Base-by-base conservation (phyloP, 2,113 vertebrate genomes). In the Diphyllodes magnificus region DNA sequence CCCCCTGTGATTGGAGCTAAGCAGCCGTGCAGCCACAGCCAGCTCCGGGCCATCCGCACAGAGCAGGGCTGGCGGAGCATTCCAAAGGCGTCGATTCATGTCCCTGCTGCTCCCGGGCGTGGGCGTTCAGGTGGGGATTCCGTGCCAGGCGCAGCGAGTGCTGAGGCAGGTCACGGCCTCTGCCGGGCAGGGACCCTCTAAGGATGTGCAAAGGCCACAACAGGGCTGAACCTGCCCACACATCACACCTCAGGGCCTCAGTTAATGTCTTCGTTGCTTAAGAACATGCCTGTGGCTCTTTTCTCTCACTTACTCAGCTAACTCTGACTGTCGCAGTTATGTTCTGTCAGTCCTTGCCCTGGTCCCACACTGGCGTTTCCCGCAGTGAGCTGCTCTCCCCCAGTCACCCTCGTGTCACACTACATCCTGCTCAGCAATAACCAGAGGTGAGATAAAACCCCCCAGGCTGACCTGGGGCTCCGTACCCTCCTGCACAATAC, bases 351-450 rank as follows among this genome's bases (percentile, higher is more conserved):
- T 11, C 49, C 49, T 16, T 25, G 57, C 35, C 63, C 19, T 1
- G 76, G 39, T 42, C 23, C 39, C 76, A n/a, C n/a, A 0, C 16
- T 2, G 37, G 15, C 1, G 2, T 4, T 37, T 19, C 30, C 51
- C 9, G 12, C 15, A 11, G 23, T 0, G 7, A 64, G 88, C 72
- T 12, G 54, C 57, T 54, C 28, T 28, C 28, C 23, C 54, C 7
- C 17, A 1, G 31, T 25, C 30, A 3, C 37, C 30, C 14, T 71
- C 33, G 60, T 31, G 10, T 8, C 61, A 11, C 8, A 6, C 23
- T 2, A 0, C 44, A 10, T 3, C n/a, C 2, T 0, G 57, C 68
- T 44, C 77, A 11, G 27, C 59, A 42, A 0, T 3, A 39, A 3
- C 22, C 0, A 5, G 23, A 33, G 49, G 39, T 9, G 87, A 63